Conservation (phyloP, 2,888 invertebrate genomes). For the Drymonia ruficornis region DNA sequence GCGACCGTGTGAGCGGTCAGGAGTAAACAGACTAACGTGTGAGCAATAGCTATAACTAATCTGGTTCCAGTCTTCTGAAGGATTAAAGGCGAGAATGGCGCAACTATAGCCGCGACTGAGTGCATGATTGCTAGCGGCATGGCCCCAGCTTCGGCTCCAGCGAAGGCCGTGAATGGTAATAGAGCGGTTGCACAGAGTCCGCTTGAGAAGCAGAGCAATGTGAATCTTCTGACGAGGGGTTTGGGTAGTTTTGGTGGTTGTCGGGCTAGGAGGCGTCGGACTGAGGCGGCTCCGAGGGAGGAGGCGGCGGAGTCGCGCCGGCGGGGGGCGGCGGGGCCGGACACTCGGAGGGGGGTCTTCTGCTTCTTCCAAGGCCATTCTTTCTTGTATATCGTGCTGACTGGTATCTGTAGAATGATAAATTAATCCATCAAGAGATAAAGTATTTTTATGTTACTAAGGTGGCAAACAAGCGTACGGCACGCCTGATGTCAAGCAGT, state of each 20-base stretch:
- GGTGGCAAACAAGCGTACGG: too few relatives aligned
- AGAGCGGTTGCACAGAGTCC: slow-evolving; percentile 87
- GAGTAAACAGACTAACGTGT: slow-evolving; percentile 84
- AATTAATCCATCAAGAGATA: too few relatives aligned
- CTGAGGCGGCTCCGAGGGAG: slow-evolving; percentile 91
- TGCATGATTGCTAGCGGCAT: slow-evolving; percentile 86
- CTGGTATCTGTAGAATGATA: slow-evolving; percentile 62
- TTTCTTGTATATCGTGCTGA: slow-evolving; percentile 73
- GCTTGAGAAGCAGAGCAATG: slow-evolving; percentile 84
- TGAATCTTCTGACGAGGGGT: slow-evolving; percentile 75
- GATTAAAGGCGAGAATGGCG: slow-evolving; percentile 74
- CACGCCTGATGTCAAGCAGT: too few relatives aligned
- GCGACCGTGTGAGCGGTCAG: slow-evolving; percentile 83
- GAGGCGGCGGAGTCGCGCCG: slow-evolving; percentile 89
- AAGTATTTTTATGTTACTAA: background rate
- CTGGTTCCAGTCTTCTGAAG: slow-evolving; percentile 73
- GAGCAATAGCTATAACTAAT: slow-evolving; percentile 74
- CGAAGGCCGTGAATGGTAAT: slow-evolving; percentile 83
- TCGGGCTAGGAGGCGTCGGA: slow-evolving; percentile 88
- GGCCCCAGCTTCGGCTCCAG: slow-evolving; percentile 85
- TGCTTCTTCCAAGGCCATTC: slow-evolving; percentile 80
- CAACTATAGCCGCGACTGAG: slow-evolving; percentile 84
- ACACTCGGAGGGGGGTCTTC: slow-evolving; percentile 52
- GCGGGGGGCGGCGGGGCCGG: slow-evolving; percentile 53
- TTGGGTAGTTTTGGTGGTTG: slow-evolving; percentile 79